Evolutionary conservation across 2,113 vertebrate genomes (phyloP), one percentile per base, ranked within the genome.

Genomic region (Spermophilus dauricus): DNA sequence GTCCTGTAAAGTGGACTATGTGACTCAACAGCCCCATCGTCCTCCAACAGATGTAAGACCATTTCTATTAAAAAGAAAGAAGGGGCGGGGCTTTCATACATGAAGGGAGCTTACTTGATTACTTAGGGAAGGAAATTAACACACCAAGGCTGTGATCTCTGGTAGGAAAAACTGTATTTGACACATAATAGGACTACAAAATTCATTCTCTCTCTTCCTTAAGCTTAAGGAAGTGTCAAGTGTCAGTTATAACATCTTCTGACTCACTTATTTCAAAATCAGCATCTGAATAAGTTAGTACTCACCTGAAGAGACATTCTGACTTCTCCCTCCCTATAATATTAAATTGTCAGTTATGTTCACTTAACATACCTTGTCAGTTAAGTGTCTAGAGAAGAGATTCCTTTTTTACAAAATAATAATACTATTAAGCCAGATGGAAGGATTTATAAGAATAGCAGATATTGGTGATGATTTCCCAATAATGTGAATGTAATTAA

Each of bases 231-330:
- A n/a, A 45, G 13, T 48, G 16, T 85, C 45, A 37, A 72, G 18
- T 0, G 0, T n/a, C 12, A 16, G 30, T 39, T 45, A 2, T 10
- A 26, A 63, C 24, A 81, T 53, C 78, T 89, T 67, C 61, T 26
- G 37, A 45, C 53, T 94, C 37, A 65, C 16, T 58, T 58, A 65
- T 63, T 96, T 92, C 88, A 72, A 84, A 86, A 85, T 18, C 45
- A 32, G 48, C 34, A 45, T 76, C 30, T 51, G 51, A 78, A 28
- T 83, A 84, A 72, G 42, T 56, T 32, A 84, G 88, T 75, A 37
- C 28, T 39, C 11, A 69, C 51, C 18, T 61, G 77, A 75, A 58
- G 58, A 92, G 83, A 45, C 6, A 45, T 7, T 45, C 70, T 84
- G 14, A 24, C 37, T 58, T 45, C 69, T 88, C 63, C 51, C 17